Evolutionary conservation across 2,113 vertebrate genomes (phyloP).

Genomic region (Eolophus roseicapilla): DNA sequence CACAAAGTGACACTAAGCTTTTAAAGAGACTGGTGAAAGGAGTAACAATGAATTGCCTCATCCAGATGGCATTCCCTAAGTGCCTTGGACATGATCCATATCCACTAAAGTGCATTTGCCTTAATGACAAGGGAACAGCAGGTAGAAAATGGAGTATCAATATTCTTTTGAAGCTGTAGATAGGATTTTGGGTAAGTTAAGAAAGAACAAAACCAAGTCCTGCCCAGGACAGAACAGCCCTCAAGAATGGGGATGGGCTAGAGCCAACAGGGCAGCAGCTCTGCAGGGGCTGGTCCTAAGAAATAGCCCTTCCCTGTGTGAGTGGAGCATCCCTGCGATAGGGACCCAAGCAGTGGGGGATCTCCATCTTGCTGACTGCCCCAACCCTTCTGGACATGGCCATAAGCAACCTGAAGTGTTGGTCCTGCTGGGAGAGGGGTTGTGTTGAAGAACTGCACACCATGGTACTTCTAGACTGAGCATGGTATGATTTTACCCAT

Average conservation of each 20-base stretch:
- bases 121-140: background rate
- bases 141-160: background rate
- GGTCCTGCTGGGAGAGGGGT: background rate
- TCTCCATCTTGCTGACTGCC: background rate
- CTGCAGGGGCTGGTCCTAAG: background rate
- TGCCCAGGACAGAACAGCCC: background rate
- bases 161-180: background rate
- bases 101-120: background rate
- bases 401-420: background rate
- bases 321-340: background rate
- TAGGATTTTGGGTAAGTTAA: background rate
- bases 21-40: background rate
- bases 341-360: too few species aligned
- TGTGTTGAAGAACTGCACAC: accelerated
- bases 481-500: background rate
- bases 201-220: background rate
- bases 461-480: background rate
- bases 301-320: background rate
- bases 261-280: background rate
- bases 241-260: background rate
- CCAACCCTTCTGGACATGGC: background rate
- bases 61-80: background rate
- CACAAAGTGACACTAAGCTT: background rate
- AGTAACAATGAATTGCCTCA: background rate
- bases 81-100: background rate